Base-by-base conservation (phyloP, 2,113 vertebrate genomes). In the Xerus inauris region DNA sequence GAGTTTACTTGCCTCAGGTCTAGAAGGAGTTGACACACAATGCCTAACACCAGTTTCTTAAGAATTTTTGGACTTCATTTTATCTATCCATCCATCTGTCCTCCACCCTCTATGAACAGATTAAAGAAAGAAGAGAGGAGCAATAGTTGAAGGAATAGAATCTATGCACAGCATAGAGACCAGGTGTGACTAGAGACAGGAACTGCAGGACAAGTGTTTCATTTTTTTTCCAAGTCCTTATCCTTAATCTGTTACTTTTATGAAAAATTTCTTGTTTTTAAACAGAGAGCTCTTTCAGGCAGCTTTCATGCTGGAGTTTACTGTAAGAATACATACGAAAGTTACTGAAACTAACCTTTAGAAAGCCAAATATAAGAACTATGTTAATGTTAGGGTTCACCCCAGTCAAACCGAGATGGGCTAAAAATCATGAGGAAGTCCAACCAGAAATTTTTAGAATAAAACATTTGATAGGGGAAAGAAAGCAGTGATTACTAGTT, bases 1-100 rank as follows among this genome's bases (percentile, higher is more conserved):
- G 59, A 92, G n/a, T 77, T 54, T 76, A 51, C 5, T 51, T 75
- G 20, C 38, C 45, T 73, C 77, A 59, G 28, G 54, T 47, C 22
- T 69, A 14, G 45, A 92, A 95, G 32, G 22, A 85, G 32, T 75
- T 72, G 42, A 71, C 76, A 20, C 30, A 59, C 8, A n/a, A 5
- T 69, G 28, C 8, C 38, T 84, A 83, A 71, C 0, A 77, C 3
- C 14, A 80, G 17, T 79, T 80, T 16, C 49, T 82, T 86, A 92
- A 40, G 32, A 92, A 76, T 59, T 59, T 59, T 91, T 88, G 49
- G 59, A 57, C 80, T 94, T 82, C 49, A 79, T 76, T 80, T 71
- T 40, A 87, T 79, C 5, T 11, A n/a, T 40, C 40, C 38, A 19
- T 49, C 24, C 0, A 4, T 76, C 3, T 32, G 9, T 49, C 16